Conservation (phyloP, 2,797 vertebrate genomes). For the Tinamus major region DNA sequence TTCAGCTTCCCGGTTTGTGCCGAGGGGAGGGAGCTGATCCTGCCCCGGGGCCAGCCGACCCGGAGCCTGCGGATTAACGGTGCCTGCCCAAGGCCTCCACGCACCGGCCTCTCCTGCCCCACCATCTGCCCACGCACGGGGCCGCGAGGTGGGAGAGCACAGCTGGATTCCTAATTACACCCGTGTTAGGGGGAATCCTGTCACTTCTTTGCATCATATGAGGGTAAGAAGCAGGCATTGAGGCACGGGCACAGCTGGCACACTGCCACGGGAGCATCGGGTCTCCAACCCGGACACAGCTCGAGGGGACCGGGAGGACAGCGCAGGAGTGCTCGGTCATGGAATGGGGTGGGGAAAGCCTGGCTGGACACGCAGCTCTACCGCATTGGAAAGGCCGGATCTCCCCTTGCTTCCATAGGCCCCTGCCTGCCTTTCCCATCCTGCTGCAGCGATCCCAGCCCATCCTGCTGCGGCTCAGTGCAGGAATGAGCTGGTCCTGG, state of each 20-base stretch:
- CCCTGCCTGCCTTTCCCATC: neutral
- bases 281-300: neutral
- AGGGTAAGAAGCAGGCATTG: neutral
- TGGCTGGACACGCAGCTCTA: accelerated
- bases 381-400: accelerated
- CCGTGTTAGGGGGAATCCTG: accelerated
- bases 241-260: neutral
- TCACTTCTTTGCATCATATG: neutral
- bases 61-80: neutral
- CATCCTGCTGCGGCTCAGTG: accelerated
- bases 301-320: neutral
- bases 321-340: neutral
- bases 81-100: accelerated
- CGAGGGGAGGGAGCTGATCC: neutral
- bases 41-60: accelerated
- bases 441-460: neutral
- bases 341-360: neutral
- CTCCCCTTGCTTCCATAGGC: neutral
- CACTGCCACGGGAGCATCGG: neutral
- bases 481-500: neutral
- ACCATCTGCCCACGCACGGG: accelerated
- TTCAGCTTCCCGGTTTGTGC: neutral
- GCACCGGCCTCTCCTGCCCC: accelerated
- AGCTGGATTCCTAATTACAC: neutral
- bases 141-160: neutral